Evolutionary conservation across 35 echinoderm and acorn worm species (phyloP), one percentile per base, ranked within the genome.

Genomic region (Apostichopus parvimensis): DNA sequence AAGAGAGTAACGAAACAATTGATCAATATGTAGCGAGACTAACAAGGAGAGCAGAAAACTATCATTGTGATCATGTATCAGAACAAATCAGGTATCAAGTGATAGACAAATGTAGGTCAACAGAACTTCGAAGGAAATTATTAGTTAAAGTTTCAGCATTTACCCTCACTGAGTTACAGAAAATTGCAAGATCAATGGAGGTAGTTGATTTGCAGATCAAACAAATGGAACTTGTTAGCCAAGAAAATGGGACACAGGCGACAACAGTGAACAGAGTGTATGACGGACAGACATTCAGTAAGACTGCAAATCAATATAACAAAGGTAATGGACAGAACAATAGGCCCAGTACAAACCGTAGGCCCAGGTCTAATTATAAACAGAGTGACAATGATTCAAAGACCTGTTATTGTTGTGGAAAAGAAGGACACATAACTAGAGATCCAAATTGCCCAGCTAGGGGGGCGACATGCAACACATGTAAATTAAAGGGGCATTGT

Each of bases 31-130:
- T 91, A 9, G 22, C 53, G 6, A 91, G 57, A 82, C 77, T 91
- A 17, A 79, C 9, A 24, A 55, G 78, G 54, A 57, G 65, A 24
- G 90, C 90, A 9, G 18, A 11, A 9, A 91, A 56, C 28, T 81
- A 78, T 60, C 56, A 88, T 66, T 88, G 76, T 71, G 90, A 28
- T 28, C 26, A 28, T 28, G 90, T 79, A 15, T 15, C 22, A 62
- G 17, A 91, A 26, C n/a, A 91, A 13, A 91, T 91, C 59, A 13
- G 77, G 21, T 77, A 91, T 53, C 90, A 91, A 54, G 18, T 81
- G 8, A 91, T 91, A 20, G 90, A 91, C 28, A 81, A 91, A 65
- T 91, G 90, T 59, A 21, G n/a, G 24, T 91, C 77, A 54, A 58
- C 53, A 9, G 90, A 91, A 82, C 26, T 91, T 66, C 86, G 56